Percentiles rank a stretch among this genome's conserved stretches.
These are phyloP conservation scores for Furcula furcula DNA, from an alignment of 2,888 invertebrate genomes.

Conservation along the genomic window DNA sequence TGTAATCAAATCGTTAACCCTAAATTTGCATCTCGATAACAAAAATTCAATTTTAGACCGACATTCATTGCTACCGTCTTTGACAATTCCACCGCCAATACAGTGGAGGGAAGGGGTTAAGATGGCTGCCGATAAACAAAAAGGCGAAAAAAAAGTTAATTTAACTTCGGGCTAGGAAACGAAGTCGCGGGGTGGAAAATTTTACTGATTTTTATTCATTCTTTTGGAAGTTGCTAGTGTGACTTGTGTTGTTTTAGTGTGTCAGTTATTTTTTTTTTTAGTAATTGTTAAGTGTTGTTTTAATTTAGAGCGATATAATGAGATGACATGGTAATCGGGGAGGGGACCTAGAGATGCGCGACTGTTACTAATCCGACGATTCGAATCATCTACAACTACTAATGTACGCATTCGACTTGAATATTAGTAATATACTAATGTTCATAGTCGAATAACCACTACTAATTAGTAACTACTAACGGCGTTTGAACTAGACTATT, in stretches of 20 bases:
- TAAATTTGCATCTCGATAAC: conserved; percentile 72
- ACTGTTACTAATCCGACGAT: no score
- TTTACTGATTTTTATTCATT: conserved; percentile 41
- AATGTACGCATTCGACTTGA: no score
- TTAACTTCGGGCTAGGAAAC: conserved; percentile 73
- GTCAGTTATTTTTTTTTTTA: no score
- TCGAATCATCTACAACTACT: no score
- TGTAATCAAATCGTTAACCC: conserved; percentile 50
- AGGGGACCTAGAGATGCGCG: no score
- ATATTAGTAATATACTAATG: no score
- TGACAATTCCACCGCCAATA: conserved; percentile 68
- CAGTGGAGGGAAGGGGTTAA: conserved; percentile 64
- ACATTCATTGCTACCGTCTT: conserved; percentile 60
- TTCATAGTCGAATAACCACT: no score
- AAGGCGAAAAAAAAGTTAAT: conserved; percentile 68
- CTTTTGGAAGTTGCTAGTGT: conserved; percentile 26
- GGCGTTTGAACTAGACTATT: no score
- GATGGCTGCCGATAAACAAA: conserved; percentile 75
- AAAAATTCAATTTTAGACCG: conserved; percentile 77
- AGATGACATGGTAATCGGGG: no score
- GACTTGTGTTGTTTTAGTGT: conserved; percentile 35
- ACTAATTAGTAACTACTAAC: no score
- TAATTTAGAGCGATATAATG: no score
- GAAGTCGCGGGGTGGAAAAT: conserved; percentile 54
- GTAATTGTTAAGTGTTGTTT: no score